A percentile compares a stretch with the other conserved stretches of the same genome.
These are phyloP conservation scores for Eutrigla gurnardus DNA, from an alignment of 2,797 vertebrate species.

Conservation along the genomic window DNA sequence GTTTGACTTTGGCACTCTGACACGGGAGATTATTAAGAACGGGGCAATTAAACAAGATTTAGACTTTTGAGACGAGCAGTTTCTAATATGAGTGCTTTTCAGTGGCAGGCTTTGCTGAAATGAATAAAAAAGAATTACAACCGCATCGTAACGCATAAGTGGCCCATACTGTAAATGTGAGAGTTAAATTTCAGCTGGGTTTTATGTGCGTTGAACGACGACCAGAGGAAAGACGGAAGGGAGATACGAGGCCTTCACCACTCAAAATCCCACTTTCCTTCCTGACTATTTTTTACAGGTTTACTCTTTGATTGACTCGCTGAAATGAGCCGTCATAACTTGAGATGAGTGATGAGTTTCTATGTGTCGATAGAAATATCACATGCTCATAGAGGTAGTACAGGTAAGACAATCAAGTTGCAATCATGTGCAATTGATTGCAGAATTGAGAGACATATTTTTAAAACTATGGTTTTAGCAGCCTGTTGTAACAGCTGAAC, in stretches of 20 bases:
- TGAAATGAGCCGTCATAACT: not conserved
- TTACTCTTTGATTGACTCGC: not conserved
- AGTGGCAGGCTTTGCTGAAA: conserved; percentile 15
- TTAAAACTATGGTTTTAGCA: too few relatives aligned
- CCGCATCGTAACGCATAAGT: not conserved
- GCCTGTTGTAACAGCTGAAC: not conserved
- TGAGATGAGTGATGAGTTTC: not conserved
- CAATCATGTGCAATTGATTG: not conserved
- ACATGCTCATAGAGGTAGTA: not conserved
- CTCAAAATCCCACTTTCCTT: not conserved
- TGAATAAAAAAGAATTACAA: not conserved
- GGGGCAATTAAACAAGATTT: conserved; percentile 58
- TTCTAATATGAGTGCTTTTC: conserved; percentile 41
- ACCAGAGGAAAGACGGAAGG: not conserved
- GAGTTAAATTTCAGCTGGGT: conserved; percentile 8
- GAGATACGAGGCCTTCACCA: not conserved
- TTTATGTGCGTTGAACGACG: conserved; percentile 7
- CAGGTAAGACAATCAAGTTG: not conserved
- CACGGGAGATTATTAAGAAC: conserved; percentile 46
- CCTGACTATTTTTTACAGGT: not conserved
- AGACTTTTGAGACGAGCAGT: conserved; percentile 38
- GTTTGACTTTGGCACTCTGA: conserved; percentile 53
- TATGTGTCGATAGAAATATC: not conserved
- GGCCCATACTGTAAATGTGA: conserved; percentile 18
- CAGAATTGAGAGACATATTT: not conserved